Conservation (phyloP, 2,888 invertebrate species). For the Tetanocera ferruginea region DNA sequence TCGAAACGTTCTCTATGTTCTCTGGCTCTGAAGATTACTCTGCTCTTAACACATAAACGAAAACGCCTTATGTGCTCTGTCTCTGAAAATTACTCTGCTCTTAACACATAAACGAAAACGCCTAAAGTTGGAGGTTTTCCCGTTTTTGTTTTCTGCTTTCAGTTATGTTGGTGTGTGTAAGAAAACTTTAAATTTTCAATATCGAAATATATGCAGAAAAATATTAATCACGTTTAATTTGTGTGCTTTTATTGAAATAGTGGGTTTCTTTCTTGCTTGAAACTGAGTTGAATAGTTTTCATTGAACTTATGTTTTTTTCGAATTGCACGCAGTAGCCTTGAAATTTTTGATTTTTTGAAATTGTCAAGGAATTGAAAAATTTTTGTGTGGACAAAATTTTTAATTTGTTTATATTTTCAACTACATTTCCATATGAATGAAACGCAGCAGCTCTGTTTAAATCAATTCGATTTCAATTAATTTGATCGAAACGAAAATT, state of each 20-base stretch:
- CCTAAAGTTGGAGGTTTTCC: neutral
- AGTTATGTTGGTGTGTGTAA: neutral
- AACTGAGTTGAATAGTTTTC: neutral
- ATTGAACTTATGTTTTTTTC: neutral
- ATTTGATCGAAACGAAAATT: slow-evolving; percentile 4
- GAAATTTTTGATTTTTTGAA: slow-evolving; percentile 27
- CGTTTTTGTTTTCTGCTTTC: neutral
- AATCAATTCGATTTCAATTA: slow-evolving; percentile 14
- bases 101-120: too few relatives aligned
- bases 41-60: too few relatives aligned
- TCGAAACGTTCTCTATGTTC: too few relatives aligned
- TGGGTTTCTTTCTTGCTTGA: neutral
- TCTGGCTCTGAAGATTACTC: too few relatives aligned
- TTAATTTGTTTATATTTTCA: slow-evolving; percentile 33
- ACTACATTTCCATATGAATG: slow-evolving; percentile 11
- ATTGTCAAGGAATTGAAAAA: slow-evolving; percentile 34
- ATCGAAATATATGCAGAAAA: neutral
- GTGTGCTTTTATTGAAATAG: neutral
- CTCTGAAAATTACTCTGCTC: too few relatives aligned
- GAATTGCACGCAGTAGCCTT: slow-evolving; percentile 25
- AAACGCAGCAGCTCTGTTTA: slow-evolving; percentile 24
- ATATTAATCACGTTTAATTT: neutral
- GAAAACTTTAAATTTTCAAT: slow-evolving; percentile 5
- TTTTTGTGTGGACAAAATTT: slow-evolving; percentile 35
- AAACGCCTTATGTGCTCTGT: too few relatives aligned